Percentiles rank a stretch among this genome's conserved stretches.
Conservation (phyloP, 2,113 vertebrate genomes). For the Ictalurus furcatus region DNA sequence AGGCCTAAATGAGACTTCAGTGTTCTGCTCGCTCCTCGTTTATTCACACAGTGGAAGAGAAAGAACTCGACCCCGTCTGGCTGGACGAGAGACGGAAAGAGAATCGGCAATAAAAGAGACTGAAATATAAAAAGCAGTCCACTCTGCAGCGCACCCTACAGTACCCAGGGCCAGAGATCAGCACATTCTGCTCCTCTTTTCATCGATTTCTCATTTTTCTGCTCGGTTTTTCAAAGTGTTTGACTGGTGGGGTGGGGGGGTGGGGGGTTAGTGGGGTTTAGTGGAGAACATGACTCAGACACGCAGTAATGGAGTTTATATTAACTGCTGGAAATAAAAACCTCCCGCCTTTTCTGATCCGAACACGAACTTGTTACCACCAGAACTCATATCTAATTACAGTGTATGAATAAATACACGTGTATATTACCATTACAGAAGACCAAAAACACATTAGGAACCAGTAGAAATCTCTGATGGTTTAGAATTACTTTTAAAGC, state of each 20-base stretch:
- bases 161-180: neutral
- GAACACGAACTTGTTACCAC: too few relatives aligned
- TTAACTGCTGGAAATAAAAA: neutral
- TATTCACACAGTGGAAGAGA: conserved; percentile 26
- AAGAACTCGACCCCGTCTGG: conserved; percentile 22
- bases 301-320: neutral
- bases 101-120: conserved; percentile 9
- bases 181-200: neutral
- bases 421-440: neutral
- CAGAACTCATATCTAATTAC: too few relatives aligned
- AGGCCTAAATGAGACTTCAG: conserved; percentile 43
- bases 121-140: neutral
- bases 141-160: neutral
- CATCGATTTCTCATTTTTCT: conserved; percentile 1
- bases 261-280: neutral
- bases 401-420: too few relatives aligned
- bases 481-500: neutral
- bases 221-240: neutral
- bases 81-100: neutral
- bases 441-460: neutral
- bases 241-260: neutral
- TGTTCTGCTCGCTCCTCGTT: conserved; percentile 21
- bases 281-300: neutral
- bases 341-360: neutral
- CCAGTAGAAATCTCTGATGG: neutral